These are phyloP conservation scores for Sminthurides aquaticus DNA, from an alignment of 2,888 invertebrate species.

Conservation along the genomic window DNA sequence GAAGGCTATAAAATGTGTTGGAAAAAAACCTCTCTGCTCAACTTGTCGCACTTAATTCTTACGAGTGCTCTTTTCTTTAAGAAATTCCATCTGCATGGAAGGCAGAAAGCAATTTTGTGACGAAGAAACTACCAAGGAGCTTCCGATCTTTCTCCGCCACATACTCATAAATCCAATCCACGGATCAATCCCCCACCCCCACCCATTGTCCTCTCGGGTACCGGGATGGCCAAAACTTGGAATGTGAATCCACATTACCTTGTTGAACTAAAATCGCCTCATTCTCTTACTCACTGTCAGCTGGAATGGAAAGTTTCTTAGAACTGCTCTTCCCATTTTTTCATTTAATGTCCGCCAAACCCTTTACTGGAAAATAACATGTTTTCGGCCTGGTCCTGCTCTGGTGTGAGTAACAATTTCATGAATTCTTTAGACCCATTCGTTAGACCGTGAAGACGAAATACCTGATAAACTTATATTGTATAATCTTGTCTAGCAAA, in stretches of 20 bases:
- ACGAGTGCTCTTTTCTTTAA: background rate
- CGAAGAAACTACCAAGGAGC: constrained; percentile 1
- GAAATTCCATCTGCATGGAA: background rate
- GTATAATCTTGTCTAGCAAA: too few relatives aligned
- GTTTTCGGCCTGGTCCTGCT: too few relatives aligned
- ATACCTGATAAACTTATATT: too few relatives aligned
- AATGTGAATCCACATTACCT: background rate
- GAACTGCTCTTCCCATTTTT: too few relatives aligned
- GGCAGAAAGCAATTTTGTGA: constrained; percentile 1
- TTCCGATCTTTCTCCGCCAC: constrained; percentile 2
- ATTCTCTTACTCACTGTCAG: constrained; percentile 4
- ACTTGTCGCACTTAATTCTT: background rate
- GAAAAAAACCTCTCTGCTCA: background rate
- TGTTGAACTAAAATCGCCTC: background rate
- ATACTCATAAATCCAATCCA: constrained; percentile 4
- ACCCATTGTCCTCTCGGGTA: background rate
- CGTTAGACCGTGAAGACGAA: too few relatives aligned
- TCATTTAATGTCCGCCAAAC: too few relatives aligned
- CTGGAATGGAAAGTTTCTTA: background rate
- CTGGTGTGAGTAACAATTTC: too few relatives aligned
- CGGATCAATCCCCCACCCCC: background rate
- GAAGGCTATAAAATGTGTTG: background rate
- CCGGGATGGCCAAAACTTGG: background rate
- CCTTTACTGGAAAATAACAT: too few relatives aligned
- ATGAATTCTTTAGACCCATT: too few relatives aligned